Base-by-base conservation (phyloP, 2,113 vertebrate species). In the Cyprinodon brontotheroides region DNA sequence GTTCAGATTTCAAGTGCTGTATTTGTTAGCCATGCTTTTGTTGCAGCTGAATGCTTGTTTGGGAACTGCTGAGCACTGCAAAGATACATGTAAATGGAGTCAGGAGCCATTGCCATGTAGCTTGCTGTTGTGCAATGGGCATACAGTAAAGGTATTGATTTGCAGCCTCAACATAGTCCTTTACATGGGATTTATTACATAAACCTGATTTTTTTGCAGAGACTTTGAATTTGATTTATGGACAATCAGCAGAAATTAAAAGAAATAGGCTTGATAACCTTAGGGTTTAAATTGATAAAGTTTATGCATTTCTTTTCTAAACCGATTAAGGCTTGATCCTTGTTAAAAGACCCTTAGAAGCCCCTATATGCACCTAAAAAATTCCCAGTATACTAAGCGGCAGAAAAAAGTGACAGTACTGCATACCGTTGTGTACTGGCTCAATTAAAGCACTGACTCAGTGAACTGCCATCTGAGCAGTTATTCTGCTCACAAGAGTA, bases 31-130 rank as follows among this genome's bases (percentile, higher is more conserved):
- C 64, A 59, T 74, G 72, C 36, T 72, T 74, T 74, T 79, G 53
- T 69, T 80, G 40, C 7, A 61, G 72, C 62, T 81, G 66, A 81
- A 82, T 75, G 72, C 73, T 63, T 15, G 43, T 22, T 61, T 40
- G 37, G 65, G 71, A 67, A 70, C 59, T 78, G 64, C 78, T 81
- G 77, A 81, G 65, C 70, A 64, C 39, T 67, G 62, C 39, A 68
- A 71, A 69, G 69, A 80, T 77, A 29, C 39, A 40, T 74, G 22
- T 14, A 5, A 66, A 70, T 68, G 68, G 73, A 78, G 72, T 86
- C 81, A 70, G 71, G 81, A 83, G 70, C 83, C 75, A 61, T 78
- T 71, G 77, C 66, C 14, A 15, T 75, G 86, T 74, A 68, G 41
- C 5, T 57, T 71, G 72, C 76, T 20, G 20, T 64, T 4, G 70